These are phyloP conservation scores for Podabrus alpinus DNA, from an alignment of 2,888 invertebrate genomes.

Conservation along the genomic window DNA sequence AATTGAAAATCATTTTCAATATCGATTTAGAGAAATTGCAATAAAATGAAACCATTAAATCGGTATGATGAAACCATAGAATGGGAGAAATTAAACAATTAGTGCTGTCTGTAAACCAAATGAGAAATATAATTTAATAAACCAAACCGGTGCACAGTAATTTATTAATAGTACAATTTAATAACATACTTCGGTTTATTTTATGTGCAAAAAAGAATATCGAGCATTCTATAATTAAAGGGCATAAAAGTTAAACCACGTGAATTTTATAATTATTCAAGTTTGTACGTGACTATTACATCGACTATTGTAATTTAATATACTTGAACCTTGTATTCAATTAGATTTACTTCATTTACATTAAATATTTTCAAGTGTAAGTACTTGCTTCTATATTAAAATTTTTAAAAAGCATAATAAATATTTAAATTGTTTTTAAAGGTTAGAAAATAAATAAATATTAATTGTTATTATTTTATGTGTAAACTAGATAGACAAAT, in stretches of 20 bases:
- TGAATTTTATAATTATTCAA: not conserved
- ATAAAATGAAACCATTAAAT: not conserved
- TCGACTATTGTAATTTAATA: not conserved
- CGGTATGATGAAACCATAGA: not conserved
- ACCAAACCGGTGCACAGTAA: not conserved
- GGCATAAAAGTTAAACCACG: not conserved
- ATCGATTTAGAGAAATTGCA: not conserved
- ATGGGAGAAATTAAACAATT: not conserved
- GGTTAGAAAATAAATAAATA: not conserved
- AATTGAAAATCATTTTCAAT: not conserved
- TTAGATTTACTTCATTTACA: not conserved
- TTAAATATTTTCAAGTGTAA: not conserved
- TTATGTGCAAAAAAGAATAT: not conserved
- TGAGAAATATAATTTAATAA: not conserved
- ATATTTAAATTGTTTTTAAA: not conserved
- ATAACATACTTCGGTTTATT: not conserved
- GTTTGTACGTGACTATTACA: slow-evolving; percentile 2
- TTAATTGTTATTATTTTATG: not conserved
- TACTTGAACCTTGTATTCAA: not conserved
- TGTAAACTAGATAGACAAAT: not conserved
- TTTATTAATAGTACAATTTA: not conserved
- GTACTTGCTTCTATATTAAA: not conserved
- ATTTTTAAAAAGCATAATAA: not conserved
- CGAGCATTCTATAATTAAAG: not conserved
- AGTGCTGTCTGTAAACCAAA: not conserved